These are phyloP conservation scores for Torymus tubicola DNA, from an alignment of 2,888 invertebrate species.

Conservation along the genomic window DNA sequence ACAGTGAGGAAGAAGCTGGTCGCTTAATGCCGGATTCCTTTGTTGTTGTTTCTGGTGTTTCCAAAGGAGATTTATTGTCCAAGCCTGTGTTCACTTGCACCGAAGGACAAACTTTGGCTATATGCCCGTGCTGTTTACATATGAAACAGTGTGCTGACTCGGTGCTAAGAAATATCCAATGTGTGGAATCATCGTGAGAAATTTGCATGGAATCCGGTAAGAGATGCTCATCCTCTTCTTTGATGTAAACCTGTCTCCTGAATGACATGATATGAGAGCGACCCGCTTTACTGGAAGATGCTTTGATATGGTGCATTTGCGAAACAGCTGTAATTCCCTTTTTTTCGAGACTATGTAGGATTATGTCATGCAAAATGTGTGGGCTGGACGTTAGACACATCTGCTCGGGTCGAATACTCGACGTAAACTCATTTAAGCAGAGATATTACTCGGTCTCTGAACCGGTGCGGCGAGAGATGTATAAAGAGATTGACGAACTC, in stretches of 20 bases:
- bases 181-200: neutral
- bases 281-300: slow-evolving; percentile 5
- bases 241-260: too few species aligned
- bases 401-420: too few species aligned
- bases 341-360: neutral
- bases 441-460: neutral
- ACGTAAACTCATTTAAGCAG: too few species aligned
- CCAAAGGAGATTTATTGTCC: too few species aligned
- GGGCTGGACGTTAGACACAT: slow-evolving; percentile 12
- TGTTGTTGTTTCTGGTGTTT: too few species aligned
- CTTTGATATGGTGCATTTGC: slow-evolving; percentile 6
- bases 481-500: slow-evolving; percentile 2
- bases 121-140: slow-evolving; percentile 1
- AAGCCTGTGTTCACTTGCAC: too few species aligned
- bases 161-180: slow-evolving; percentile 16
- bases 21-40: too few species aligned
- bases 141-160: neutral
- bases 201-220: neutral
- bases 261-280: slow-evolving; percentile 14
- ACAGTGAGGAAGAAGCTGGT: too few species aligned
- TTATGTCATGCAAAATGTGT: neutral
- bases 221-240: too few species aligned
- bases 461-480: neutral
- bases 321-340: neutral
- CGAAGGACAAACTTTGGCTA: slow-evolving; percentile 4